Evolutionary conservation across 2,113 vertebrate species (phyloP).

Genomic region (Nasalis larvatus): DNA sequence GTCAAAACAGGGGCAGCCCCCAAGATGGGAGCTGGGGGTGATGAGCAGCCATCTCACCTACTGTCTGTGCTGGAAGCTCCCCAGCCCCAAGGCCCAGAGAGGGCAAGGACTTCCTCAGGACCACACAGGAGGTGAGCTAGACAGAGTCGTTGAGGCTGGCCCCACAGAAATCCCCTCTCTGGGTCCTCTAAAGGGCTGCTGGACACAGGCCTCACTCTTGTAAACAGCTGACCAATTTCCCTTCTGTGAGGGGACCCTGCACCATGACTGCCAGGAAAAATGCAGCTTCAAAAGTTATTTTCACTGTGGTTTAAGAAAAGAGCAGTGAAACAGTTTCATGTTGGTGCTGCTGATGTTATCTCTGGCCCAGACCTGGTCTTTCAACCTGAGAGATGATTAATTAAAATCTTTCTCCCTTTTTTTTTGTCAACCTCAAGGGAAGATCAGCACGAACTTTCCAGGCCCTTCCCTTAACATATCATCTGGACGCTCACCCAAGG

Average conservation of each 20-base stretch:
- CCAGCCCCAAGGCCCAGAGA: not conserved
- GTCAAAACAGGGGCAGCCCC: not conserved
- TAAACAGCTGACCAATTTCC: conserved; percentile 41
- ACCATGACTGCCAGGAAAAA: conserved; percentile 62
- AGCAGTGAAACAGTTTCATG: conserved; percentile 57
- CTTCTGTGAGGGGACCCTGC: conserved; percentile 34
- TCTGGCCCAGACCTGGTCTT: conserved; percentile 33
- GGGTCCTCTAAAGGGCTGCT: not conserved
- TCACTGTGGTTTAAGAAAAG: conserved; percentile 72
- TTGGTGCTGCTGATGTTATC: conserved; percentile 73
- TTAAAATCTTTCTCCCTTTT: conserved; percentile 9
- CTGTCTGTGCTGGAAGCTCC: not conserved
- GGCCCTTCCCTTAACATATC: not conserved
- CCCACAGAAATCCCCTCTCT: not conserved
- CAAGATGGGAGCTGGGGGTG: not conserved
- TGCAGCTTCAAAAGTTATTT: conserved; percentile 62
- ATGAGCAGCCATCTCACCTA: not conserved
- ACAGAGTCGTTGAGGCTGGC: not conserved
- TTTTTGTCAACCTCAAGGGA: conserved; percentile 43
- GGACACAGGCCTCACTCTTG: not conserved
- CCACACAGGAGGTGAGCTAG: not conserved
- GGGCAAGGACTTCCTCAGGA: not conserved
- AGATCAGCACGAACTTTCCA: not conserved
- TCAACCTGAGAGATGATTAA: conserved; percentile 56
- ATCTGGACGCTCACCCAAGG: not conserved